These are phyloP conservation scores for Watsonalla cultraria DNA, from an alignment of 2,888 invertebrate species.

Conservation along the genomic window DNA sequence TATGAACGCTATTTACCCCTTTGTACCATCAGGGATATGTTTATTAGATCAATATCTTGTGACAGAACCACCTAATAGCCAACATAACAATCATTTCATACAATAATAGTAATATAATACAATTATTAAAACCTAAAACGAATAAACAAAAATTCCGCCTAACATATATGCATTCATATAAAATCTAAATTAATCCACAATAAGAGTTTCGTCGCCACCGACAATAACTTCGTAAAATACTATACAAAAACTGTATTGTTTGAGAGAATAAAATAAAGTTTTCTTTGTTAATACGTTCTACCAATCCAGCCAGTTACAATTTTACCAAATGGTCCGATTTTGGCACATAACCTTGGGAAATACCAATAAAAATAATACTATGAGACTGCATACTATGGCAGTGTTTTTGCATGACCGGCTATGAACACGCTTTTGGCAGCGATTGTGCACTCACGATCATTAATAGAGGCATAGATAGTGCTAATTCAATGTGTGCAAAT, in stretches of 20 bases:
- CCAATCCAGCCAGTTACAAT: conserved; percentile 33
- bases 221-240: conserved; percentile 34
- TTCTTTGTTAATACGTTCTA: conserved; percentile 21
- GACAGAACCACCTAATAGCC: conserved; percentile 25
- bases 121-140: not conserved
- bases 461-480: too few species aligned
- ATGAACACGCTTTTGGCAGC: conserved; percentile 2
- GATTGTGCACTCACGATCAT: not conserved
- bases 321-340: conserved; percentile 63
- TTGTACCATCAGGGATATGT: conserved; percentile 68
- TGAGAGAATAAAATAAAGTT: conserved; percentile 20
- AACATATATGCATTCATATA: conserved; percentile 10
- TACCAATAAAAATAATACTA: conserved; percentile 59
- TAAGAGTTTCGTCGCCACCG: conserved; percentile 35
- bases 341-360: conserved; percentile 60
- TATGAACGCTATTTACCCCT: conserved; percentile 54
- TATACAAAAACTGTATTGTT: conserved; percentile 25
- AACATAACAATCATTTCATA: conserved; percentile 8
- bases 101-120: conserved; percentile 4
- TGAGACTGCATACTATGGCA: conserved; percentile 29
- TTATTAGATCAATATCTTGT: conserved; percentile 30
- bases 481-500: too few species aligned
- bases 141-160: conserved; percentile 2
- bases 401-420: conserved; percentile 9
- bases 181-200: conserved; percentile 29